Evolutionary conservation across 2,888 invertebrate genomes (phyloP).

Genomic region (Sturmia bella): DNA sequence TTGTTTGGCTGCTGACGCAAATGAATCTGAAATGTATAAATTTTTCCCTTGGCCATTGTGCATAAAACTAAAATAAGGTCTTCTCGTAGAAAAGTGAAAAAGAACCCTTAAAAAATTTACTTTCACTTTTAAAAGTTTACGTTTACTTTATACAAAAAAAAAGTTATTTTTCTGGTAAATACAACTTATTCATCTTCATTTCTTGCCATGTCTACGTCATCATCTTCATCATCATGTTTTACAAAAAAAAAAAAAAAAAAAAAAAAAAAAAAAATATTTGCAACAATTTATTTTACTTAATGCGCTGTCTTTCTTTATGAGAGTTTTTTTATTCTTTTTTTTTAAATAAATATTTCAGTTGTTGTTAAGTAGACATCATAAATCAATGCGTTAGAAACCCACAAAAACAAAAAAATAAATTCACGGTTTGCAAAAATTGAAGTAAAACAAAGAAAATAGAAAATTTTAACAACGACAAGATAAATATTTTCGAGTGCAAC

Average conservation of each 20-base stretch:
- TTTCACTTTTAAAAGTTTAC: slow-evolving; percentile 62
- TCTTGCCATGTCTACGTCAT: slow-evolving; percentile 30
- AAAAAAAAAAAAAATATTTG: not conserved
- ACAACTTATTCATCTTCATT: slow-evolving; percentile 18
- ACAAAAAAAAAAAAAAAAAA: slow-evolving; percentile 23
- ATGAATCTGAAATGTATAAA: not conserved
- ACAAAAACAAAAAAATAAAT: slow-evolving; percentile 52
- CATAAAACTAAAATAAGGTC: not conserved
- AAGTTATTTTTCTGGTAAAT: slow-evolving; percentile 34
- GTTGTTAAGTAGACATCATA: slow-evolving; percentile 76
- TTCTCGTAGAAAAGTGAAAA: slow-evolving; percentile 39
- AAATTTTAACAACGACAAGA: slow-evolving; percentile 18
- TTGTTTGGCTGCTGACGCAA: too few relatives aligned
- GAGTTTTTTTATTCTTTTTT: slow-evolving; percentile 31
- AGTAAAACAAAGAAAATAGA: slow-evolving; percentile 45
- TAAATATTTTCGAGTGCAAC: slow-evolving; percentile 56
- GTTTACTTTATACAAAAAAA: slow-evolving; percentile 22
- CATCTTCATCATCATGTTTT: slow-evolving; percentile 36
- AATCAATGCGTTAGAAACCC: slow-evolving; percentile 72
- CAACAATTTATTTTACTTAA: slow-evolving; percentile 58
- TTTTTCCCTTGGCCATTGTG: slow-evolving; percentile 34
- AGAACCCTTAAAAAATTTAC: slow-evolving; percentile 56
- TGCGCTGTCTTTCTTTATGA: slow-evolving; percentile 4
- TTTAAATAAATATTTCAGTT: slow-evolving; percentile 46
- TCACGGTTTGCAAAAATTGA: slow-evolving; percentile 46